Evolutionary conservation across 2,888 invertebrate genomes (phyloP), one percentile per base, ranked within the genome.

Genomic region (Chymomyza amoena): DNA sequence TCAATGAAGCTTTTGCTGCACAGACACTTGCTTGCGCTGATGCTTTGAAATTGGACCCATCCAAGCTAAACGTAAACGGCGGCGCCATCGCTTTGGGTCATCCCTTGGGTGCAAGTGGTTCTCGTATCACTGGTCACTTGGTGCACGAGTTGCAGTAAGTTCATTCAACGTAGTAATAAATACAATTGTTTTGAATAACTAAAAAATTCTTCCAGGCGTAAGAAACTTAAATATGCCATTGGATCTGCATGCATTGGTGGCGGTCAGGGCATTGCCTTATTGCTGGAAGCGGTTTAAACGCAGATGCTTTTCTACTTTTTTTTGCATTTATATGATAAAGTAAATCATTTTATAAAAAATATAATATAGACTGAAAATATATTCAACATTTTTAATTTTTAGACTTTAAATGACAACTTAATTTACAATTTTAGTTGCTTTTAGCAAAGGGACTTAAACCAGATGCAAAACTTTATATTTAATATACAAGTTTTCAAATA

Each of bases 191-290:
- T 63, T 52, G 32, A 32, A 39, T 39, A 25, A 18, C 62, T 69
- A 59, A 59, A 62, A 32, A 45, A 45, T 13, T 63, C 64, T 75
- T 36, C 5, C 66, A 97, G 98, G 92, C 95, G 97, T 77, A 95
- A 96, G 76, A 95, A 96, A 61, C 94, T 95, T 32, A 98, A 97
- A 91, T 94, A 96, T 72, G 98, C 95, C 45, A 95, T 99, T 90
- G 99, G 99, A 10, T 96, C 98, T 0, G 99, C 99, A 0, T 99
- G 99, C 91, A 99, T 99, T 92, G 99, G 99, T 36, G 99, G 99
- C 59, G 99, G 99, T 3, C 99, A 99, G 92, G 99, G 99, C 71
- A 99, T 99, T 89, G 98, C 99, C 2, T 87, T 99, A 15, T 93
- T 99, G 90, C 90, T 99, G 59, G 99, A 99, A 92, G 91, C 94